Conservation (phyloP, 2,797 vertebrate species). For the Oreochromis grahami region DNA sequence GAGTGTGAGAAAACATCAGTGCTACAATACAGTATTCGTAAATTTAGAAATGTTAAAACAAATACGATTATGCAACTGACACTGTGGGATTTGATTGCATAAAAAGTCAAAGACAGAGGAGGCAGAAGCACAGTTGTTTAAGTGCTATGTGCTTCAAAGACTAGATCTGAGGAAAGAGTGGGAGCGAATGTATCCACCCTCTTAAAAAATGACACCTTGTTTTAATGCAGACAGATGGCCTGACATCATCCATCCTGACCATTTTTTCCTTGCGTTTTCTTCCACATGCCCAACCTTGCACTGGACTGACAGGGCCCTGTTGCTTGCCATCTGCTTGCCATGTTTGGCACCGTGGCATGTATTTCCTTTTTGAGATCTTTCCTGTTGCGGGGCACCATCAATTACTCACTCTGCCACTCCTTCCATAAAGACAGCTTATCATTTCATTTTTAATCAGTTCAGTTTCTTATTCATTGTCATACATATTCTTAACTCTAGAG, state of each 20-base stretch:
- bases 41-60: conserved; percentile 9
- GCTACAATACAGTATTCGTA: neutral
- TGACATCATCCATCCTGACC: conserved; percentile 47
- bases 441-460: neutral
- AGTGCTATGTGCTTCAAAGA: conserved; percentile 6
- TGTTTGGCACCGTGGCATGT: conserved; percentile 36
- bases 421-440: conserved; percentile 3
- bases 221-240: conserved; percentile 64
- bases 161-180: conserved; percentile 29
- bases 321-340: conserved; percentile 68
- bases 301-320: conserved; percentile 56
- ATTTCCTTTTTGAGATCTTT: conserved; percentile 43
- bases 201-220: conserved; percentile 49
- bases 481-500: neutral
- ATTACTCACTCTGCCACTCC: conserved; percentile 27
- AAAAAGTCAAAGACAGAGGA: conserved; percentile 39
- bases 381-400: conserved; percentile 27
- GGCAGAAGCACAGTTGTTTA: conserved; percentile 29
- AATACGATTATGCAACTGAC: conserved; percentile 37
- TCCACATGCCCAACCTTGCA: conserved; percentile 39
- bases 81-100: conserved; percentile 41
- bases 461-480: neutral
- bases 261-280: conserved; percentile 11
- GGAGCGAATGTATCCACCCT: conserved; percentile 40
- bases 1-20: conserved; percentile 1